A percentile compares a stretch with the other conserved stretches of the same genome.
phyloP scores from a whole-genome alignment of 2,888 invertebrate species.

The Lithophane ornitopus region DNA sequence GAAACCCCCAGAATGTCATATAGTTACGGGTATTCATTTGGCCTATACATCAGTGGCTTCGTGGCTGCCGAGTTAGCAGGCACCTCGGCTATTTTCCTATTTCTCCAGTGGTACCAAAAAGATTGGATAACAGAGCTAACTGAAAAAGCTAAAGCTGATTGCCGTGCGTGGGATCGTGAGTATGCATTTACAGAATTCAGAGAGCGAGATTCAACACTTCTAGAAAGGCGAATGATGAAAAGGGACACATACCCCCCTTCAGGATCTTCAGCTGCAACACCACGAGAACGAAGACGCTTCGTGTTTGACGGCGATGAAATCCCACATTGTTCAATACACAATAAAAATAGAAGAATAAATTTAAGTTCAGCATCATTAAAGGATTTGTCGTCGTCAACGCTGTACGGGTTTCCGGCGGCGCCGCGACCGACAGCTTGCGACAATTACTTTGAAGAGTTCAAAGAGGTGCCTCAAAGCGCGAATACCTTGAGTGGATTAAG shows the following conservation, averaged over 20 bases:
- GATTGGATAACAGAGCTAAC: conserved; percentile 90
- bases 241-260: conserved; percentile 86
- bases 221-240: conserved; percentile 87
- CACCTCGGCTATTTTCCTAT: conserved; percentile 96
- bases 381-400: conserved; percentile 89
- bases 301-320: conserved; percentile 92
- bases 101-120: conserved; percentile 94
- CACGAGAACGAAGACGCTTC: conserved; percentile 91
- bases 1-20: conserved; percentile 96
- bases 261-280: conserved; percentile 86
- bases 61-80: conserved; percentile 96
- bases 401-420: conserved; percentile 92
- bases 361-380: conserved; percentile 91
- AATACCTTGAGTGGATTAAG: conserved; percentile 87
- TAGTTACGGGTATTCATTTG: conserved; percentile 96
- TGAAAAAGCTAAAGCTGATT: conserved; percentile 88
- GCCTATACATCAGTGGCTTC: conserved; percentile 96
- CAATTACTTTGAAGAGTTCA: conserved; percentile 90
- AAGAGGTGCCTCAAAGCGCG: conserved; percentile 89
- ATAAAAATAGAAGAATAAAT: conserved; percentile 85
- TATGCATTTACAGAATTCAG: conserved; percentile 88
- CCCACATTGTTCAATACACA: conserved; percentile 91
- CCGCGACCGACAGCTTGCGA: conserved; percentile 92
- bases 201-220: conserved; percentile 84
- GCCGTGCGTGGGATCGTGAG: conserved; percentile 88